Evolutionary conservation across 1,140 invertebrate genomes (phyloP), one percentile per base, ranked within the genome.

Genomic region (Hirudo medicinalis): DNA sequence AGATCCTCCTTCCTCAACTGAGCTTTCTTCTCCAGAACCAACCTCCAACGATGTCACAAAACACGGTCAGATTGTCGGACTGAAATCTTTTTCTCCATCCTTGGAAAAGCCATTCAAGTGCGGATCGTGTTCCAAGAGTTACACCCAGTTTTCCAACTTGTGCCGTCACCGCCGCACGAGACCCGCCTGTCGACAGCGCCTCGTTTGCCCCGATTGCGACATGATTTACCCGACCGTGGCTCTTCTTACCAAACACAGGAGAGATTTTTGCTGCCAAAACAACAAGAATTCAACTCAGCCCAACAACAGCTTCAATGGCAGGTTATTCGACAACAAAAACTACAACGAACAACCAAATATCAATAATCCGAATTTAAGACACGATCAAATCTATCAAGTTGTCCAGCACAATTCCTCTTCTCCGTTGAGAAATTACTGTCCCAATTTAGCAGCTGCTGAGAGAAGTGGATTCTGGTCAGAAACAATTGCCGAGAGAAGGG

Each of bases 71-170:
- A 49, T 5, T 17, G 43, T 49, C 43, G 43, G 43, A 49, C 11
- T 49, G 43, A 49, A 49, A 49, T 49, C 43, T 17, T 49, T 49
- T 49, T 49, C 43, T 49, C 15, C 43, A 49, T 49, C 43, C 76
- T 94, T 90, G 77, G 89, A 96, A 67, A 99, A 99, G 82, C 97
- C 96, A 4, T 99, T 98, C 82, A 89, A 90, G 83, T 86, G 85
- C 75, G 81, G 82, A 76, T 79, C 79, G 25, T 82, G 83, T 80
- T 87, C 88, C 72, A 89, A 92, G 87, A 88, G 93, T 2, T 99
- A 99, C 84, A 99, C 97, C 0, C 97, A 99, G 83, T 99, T 99
- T 82, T 98, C 94, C 20, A 99, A 99, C 81, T 85, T 99, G 76
- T 99, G 97, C 80, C 88, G 97, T 22, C 97, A 99, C 84, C 57